These are phyloP conservation scores for Lamellibrachia columna DNA, from an alignment of 2,888 invertebrate genomes.

Conservation along the genomic window DNA sequence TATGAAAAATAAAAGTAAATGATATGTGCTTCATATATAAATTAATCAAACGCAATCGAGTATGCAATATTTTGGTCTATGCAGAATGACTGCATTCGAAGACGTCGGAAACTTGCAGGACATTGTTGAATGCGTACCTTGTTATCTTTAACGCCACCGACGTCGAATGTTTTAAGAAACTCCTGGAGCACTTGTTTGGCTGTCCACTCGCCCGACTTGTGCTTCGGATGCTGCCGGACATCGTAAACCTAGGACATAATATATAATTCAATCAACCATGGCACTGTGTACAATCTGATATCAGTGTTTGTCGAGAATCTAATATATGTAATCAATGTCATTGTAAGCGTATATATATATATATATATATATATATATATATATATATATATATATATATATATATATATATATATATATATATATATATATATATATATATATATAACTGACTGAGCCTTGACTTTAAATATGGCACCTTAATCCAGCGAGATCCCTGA, in stretches of 20 bases:
- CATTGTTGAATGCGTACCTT: constrained; percentile 69
- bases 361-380: no score
- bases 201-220: constrained; percentile 85
- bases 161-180: constrained; percentile 85
- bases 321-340: no score
- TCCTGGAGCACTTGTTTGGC: constrained; percentile 81
- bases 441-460: no score
- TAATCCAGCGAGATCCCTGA: no score
- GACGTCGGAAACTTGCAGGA: background rate
- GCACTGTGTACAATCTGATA: background rate
- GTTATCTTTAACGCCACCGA: constrained; percentile 74
- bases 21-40: no score
- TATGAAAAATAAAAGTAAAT: no score
- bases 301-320: no score
- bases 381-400: no score
- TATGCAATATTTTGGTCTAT: background rate
- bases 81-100: background rate
- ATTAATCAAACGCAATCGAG: background rate
- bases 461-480: no score
- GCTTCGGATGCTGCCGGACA: constrained; percentile 74
- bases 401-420: no score
- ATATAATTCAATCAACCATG: background rate
- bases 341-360: no score
- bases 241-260: constrained; percentile 36
- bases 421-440: no score